A percentile compares a stretch with the other conserved stretches of the same genome.
These are phyloP conservation scores for Pseudotriccus pelzelni DNA, from an alignment of 2,797 vertebrate species.

Conservation along the genomic window DNA sequence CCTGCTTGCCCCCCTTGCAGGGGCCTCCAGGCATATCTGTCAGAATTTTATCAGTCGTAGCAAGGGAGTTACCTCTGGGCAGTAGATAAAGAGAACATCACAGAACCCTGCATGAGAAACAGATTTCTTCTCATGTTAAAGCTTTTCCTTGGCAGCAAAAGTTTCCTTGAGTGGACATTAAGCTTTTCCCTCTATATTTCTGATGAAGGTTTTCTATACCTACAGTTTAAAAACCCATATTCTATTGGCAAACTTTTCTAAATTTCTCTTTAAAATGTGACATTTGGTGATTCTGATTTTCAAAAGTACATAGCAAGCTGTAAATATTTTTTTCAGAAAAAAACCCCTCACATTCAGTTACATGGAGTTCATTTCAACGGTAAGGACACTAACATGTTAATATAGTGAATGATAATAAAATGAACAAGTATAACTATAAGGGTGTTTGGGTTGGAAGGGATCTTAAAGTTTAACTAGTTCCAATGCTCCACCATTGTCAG, in stretches of 20 bases:
- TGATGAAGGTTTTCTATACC: not conserved
- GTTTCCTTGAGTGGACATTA: not conserved
- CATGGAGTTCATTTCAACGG: not conserved
- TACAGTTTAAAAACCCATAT: not conserved
- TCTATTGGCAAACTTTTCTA: not conserved
- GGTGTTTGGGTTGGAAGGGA: not conserved
- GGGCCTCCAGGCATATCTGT: not conserved
- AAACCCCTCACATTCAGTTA: rapidly evolving
- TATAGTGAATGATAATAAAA: not conserved
- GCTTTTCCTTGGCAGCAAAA: not conserved
- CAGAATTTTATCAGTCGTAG: not conserved
- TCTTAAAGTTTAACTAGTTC: not conserved
- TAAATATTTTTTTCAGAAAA: not conserved
- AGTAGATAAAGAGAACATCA: not conserved
- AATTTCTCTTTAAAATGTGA: not conserved
- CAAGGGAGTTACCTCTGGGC: not conserved
- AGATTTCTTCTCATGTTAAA: not conserved
- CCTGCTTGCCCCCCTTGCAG: not conserved
- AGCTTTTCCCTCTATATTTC: not conserved
- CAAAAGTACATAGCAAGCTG: not conserved
- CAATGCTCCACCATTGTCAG: not conserved
- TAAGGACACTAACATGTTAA: not conserved
- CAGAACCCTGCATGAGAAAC: not conserved
- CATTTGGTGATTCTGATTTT: not conserved
- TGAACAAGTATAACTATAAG: not conserved